phyloP scores from a whole-genome alignment of 30 jellyfish, hydroid and myxozoan genomes.

The Aurelia coerulea region DNA sequence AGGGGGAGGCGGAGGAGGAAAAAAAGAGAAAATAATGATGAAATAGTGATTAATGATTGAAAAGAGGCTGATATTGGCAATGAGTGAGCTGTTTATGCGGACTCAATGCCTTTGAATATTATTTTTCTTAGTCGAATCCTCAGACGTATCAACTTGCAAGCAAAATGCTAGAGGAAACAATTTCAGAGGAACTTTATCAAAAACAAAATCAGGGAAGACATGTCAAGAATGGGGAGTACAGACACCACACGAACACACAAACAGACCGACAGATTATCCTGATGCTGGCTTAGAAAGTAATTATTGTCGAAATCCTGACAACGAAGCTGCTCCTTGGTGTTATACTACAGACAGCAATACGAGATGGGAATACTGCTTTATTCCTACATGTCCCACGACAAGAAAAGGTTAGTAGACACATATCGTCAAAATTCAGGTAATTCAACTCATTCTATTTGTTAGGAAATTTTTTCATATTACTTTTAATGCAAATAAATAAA shows the following conservation, averaged over 20 bases:
- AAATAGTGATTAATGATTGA: no score
- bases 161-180: background rate
- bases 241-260: constrained; percentile 12
- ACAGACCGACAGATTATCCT: background rate
- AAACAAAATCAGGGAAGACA: constrained; percentile 8
- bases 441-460: background rate
- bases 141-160: background rate
- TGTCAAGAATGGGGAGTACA: constrained; percentile 22
- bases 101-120: no score
- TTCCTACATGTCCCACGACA: background rate
- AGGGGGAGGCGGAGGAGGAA: no score
- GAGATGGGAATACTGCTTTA: background rate
- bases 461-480: background rate
- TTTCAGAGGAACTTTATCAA: constrained; percentile 6
- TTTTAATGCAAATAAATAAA: no score
- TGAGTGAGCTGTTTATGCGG: no score
- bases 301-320: constrained; percentile 27
- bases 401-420: background rate
- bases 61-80: no score
- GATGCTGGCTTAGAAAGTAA: background rate
- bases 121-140: background rate
- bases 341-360: constrained; percentile 1
- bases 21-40: no score
- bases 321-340: constrained; percentile 13
- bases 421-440: background rate